phyloP scores from a whole-genome alignment of 2,888 invertebrate genomes.

The Notodonta ziczac region DNA sequence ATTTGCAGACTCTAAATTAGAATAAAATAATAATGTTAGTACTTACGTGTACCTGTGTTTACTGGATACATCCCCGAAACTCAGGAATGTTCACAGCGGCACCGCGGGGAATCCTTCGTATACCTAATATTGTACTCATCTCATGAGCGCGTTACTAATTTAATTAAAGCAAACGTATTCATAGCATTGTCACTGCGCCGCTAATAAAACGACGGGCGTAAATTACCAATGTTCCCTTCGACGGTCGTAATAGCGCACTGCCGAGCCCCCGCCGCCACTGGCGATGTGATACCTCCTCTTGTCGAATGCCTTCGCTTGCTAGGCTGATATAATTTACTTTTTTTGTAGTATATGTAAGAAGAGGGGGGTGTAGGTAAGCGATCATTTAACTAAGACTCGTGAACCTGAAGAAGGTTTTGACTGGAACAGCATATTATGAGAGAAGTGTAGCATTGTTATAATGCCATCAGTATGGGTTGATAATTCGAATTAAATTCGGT shows the following conservation, averaged over 20 bases:
- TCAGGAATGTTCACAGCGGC: not conserved
- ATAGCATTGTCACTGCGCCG: not conserved
- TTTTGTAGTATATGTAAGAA: slow-evolving; percentile 34
- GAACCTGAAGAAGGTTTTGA: no score
- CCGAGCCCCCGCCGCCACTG: slow-evolving; percentile 15
- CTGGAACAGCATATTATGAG: no score
- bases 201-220: not conserved
- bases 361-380: not conserved
- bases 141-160: not conserved
- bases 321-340: slow-evolving; percentile 39
- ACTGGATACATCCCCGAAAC: no score
- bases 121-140: not conserved
- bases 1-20: no score
- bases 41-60: no score
- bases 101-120: not conserved
- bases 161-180: slow-evolving; percentile 1
- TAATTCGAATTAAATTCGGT: no score
- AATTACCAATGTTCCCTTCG: not conserved
- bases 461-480: no score
- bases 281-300: slow-evolving; percentile 35
- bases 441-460: no score
- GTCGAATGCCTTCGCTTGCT: slow-evolving; percentile 33
- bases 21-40: no score
- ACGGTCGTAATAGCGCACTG: slow-evolving; percentile 2
- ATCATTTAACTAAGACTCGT: no score